Evolutionary conservation across 2,113 vertebrate species (phyloP), one percentile per base, ranked within the genome.

Genomic region (Elanoides forficatus): DNA sequence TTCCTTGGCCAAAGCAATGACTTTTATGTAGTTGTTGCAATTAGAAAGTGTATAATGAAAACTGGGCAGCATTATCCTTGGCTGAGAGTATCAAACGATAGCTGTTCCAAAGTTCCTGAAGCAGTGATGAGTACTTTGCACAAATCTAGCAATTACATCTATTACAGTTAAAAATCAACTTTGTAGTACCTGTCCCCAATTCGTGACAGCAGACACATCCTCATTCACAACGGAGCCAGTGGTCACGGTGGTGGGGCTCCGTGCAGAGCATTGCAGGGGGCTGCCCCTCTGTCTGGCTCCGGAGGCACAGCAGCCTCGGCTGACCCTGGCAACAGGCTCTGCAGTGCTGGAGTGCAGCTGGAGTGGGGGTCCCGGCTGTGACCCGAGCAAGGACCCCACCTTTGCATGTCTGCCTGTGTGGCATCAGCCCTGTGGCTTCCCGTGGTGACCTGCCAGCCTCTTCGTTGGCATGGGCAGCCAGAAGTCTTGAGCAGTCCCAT

Each of bases 151-250:
- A n/a, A 27, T 60, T 40, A 14, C 5, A 26, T n/a, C 58, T 27
- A 9, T 34, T 13, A 34, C 34, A 43, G 50, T 34, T 43, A 34
- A 71, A 74, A 17, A 19, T 50, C n/a, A 50, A 0, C 56, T 79
- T 50, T 2, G 7, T 10, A 48, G 43, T 63, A 2, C 32, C 0
- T 2, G 16, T 52, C 38, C 21, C 55, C 52, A 25, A 6, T 7
- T 59, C 0, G 2, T 53, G 76, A 9, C 8, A 3, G 15, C 66
- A 10, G 48, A 18, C 0, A 2, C 6, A 18, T 36, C 48, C 48
- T 45, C 14, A 0, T 7, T n/a, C 34, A 1, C 34, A 11, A 4
- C 36, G 2, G 38, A 20, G 60, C 48, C 1, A 16, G 7, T 42
- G 82, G 40, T 30, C 12, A 11, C 0, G 0, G 50, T 60, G 81